A percentile compares a stretch with the other conserved stretches of the same genome.
These are phyloP conservation scores for Oikopleura dioica DNA, from an alignment of 23 tunicate genomes.

Conservation along the genomic window DNA sequence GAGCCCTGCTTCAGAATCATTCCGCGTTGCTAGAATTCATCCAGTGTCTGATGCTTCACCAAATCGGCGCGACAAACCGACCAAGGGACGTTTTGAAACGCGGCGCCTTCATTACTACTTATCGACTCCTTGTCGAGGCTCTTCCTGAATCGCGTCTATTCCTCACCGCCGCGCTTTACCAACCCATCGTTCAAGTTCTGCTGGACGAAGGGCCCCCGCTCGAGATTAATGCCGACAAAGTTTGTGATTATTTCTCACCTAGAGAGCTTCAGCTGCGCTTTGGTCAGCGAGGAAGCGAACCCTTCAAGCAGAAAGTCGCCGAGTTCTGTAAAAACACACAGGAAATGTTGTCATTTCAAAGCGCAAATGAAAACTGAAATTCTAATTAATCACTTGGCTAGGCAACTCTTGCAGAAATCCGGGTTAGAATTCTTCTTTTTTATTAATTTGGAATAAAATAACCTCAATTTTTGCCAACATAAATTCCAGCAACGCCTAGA, in stretches of 20 bases:
- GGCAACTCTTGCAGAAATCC: no score
- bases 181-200: constrained; percentile 85
- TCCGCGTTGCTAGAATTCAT: background rate
- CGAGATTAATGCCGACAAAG: constrained; percentile 42
- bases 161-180: constrained; percentile 41
- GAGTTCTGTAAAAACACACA: background rate
- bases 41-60: constrained; percentile 9
- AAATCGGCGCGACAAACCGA: background rate
- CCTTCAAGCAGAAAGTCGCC: constrained; percentile 28
- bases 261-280: constrained; percentile 48
- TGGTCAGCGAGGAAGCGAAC: constrained; percentile 34
- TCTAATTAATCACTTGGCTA: no score
- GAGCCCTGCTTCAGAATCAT: no score
- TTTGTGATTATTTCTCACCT: constrained; percentile 24
- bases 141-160: constrained; percentile 41
- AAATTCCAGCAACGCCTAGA: constrained; percentile 1
- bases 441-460: no score
- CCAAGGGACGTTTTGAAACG: background rate
- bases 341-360: no score
- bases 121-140: constrained; percentile 53
- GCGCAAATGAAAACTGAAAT: no score
- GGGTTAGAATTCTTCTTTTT: no score
- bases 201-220: constrained; percentile 69
- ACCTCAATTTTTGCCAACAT: no score
- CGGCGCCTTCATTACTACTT: background rate